These are phyloP conservation scores for Chromoteleia sp. DNA, from an alignment of 2,888 invertebrate genomes.

Conservation along the genomic window DNA sequence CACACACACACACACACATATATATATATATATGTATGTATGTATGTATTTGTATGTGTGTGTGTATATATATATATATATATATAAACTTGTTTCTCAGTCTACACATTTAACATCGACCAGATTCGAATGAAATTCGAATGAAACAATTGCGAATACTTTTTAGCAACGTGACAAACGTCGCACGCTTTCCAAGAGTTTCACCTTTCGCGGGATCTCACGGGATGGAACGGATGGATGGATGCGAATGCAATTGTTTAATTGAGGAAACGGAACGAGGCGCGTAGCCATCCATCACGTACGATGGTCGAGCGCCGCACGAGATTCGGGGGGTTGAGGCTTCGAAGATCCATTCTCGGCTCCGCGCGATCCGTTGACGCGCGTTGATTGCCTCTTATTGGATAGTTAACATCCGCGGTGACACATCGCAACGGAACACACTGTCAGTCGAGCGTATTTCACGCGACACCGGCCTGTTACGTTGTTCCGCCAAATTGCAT, in stretches of 20 bases:
- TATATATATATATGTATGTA: no score
- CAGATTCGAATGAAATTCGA: no score
- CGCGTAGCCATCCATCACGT: constrained; percentile 79
- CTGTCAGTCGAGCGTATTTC: constrained; percentile 64
- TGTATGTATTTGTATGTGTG: no score
- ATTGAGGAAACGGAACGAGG: constrained; percentile 81
- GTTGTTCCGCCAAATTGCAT: constrained; percentile 23
- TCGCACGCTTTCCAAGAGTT: constrained; percentile 20
- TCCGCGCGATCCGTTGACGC: constrained; percentile 81
- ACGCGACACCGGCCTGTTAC: constrained; percentile 35
- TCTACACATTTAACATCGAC: no score
- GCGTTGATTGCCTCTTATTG: constrained; percentile 86
- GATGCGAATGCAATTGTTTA: constrained; percentile 84
- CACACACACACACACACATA: no score
- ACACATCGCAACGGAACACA: constrained; percentile 71
- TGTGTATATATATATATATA: no score
- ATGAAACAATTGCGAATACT: not conserved
- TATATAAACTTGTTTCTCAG: no score
- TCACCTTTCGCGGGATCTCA: constrained; percentile 29
- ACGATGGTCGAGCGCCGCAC: constrained; percentile 56
- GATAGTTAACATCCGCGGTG: constrained; percentile 84
- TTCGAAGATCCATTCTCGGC: constrained; percentile 70
- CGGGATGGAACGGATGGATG: constrained; percentile 74
- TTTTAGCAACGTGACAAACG: constrained; percentile 30
- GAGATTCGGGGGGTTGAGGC: constrained; percentile 54